A percentile compares a stretch with the other conserved stretches of the same genome.
phyloP scores from a whole-genome alignment of 35 echinoderm and acorn worm species.

The Nesometra sesokonis region DNA sequence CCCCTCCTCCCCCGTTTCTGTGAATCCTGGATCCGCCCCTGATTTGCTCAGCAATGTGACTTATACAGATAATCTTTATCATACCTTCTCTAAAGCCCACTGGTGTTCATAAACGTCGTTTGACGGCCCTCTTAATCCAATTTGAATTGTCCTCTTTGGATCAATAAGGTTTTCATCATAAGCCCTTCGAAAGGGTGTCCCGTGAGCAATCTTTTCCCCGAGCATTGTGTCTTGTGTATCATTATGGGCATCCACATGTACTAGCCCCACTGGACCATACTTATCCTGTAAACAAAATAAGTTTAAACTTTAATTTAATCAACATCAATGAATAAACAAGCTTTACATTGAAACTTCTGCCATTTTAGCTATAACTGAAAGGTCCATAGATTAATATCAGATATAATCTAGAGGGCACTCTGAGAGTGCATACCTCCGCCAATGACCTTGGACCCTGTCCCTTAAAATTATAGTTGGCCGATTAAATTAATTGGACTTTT shows the following conservation, averaged over 20 bases:
- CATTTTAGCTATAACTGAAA: too few relatives aligned
- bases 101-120: conserved; percentile 25
- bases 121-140: conserved; percentile 67
- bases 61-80: not conserved
- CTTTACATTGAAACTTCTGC: too few relatives aligned
- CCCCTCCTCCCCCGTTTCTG: too few relatives aligned
- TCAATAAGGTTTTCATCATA: conserved; percentile 69
- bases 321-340: too few relatives aligned
- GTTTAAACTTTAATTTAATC: not conserved
- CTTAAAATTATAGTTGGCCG: too few relatives aligned
- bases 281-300: conserved; percentile 46
- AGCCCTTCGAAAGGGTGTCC: conserved; percentile 72
- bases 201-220: conserved; percentile 87
- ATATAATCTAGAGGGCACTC: too few relatives aligned
- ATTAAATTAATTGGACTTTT: too few relatives aligned
- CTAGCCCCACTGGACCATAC: conserved; percentile 79
- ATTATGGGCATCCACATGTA: conserved; percentile 87
- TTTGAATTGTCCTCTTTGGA: conserved; percentile 61
- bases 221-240: conserved; percentile 72
- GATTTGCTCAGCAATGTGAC: too few relatives aligned
- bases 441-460: too few relatives aligned
- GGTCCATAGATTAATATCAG: too few relatives aligned
- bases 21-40: too few relatives aligned
- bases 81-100: conserved; percentile 60
- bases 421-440: too few relatives aligned